Percentiles rank a stretch among this genome's conserved stretches.
phyloP scores from a whole-genome alignment of 1,140 invertebrate species.

The Propsilocerus akamusi region DNA sequence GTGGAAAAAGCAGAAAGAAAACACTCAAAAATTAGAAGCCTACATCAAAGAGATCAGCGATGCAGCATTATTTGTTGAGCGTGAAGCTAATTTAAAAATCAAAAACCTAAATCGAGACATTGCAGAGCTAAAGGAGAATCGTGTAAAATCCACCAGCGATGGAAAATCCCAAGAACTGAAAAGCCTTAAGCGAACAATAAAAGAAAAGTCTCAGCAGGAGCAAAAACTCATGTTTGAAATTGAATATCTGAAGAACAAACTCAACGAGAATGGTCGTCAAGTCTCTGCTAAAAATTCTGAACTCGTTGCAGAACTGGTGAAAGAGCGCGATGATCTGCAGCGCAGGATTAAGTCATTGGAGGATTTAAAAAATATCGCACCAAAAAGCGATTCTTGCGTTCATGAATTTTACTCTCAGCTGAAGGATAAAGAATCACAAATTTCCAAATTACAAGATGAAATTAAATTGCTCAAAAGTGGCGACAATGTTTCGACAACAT shows the following conservation, averaged over 20 bases:
- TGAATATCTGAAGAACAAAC: background rate
- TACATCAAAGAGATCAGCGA: slow-evolving; percentile 39
- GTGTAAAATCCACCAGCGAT: background rate
- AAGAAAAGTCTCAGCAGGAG: background rate
- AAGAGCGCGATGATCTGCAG: background rate
- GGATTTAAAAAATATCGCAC: background rate
- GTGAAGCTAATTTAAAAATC: slow-evolving; percentile 22
- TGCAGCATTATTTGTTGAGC: slow-evolving; percentile 37
- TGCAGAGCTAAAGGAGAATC: slow-evolving; percentile 14
- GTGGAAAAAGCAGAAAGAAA: slow-evolving; percentile 35
- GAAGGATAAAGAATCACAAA: background rate
- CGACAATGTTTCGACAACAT: background rate
- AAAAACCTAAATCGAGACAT: background rate
- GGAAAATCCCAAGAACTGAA: background rate
- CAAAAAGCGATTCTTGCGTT: background rate
- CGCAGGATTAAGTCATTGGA: background rate
- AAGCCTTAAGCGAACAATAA: background rate
- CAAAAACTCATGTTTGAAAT: background rate
- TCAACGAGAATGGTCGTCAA: background rate
- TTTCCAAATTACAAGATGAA: background rate
- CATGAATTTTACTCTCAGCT: background rate
- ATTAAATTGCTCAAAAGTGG: background rate
- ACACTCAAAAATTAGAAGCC: slow-evolving; percentile 36
- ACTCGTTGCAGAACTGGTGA: background rate
- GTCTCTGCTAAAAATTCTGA: background rate